Evolutionary conservation across 53 echinoderm and acorn worm genomes (phyloP).

Genomic region (Astropecten irregularis): DNA sequence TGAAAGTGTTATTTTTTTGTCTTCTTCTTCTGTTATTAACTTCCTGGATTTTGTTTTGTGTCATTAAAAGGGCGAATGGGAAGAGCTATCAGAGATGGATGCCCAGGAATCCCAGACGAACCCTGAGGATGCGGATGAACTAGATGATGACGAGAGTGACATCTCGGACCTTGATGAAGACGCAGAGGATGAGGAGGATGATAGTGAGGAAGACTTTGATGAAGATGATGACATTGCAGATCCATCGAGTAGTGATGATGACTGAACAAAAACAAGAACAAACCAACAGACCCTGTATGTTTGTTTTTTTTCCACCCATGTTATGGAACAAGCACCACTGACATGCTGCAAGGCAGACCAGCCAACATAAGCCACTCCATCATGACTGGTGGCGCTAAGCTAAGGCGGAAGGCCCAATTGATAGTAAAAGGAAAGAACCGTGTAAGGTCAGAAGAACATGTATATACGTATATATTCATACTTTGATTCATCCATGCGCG

Average conservation of each 20-base stretch:
- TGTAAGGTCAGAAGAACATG: too few relatives aligned
- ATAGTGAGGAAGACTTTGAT: slow-evolving; percentile 54
- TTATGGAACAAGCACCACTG: too few relatives aligned
- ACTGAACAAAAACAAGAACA: slow-evolving; percentile 5
- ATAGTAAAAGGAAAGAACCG: too few relatives aligned
- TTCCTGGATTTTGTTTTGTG: too few relatives aligned
- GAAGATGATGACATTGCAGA: slow-evolving; percentile 73
- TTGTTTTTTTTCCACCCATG: background rate
- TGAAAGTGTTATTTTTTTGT: too few relatives aligned
- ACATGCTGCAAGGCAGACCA: too few relatives aligned
- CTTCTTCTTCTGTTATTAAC: too few relatives aligned
- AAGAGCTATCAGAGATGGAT: slow-evolving; percentile 71
- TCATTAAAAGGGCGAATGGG: slow-evolving; percentile 84
- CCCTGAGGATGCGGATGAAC: slow-evolving; percentile 40
- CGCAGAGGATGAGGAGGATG: slow-evolving; percentile 46
- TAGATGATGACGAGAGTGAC: slow-evolving; percentile 48
- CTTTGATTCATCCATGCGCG: too few relatives aligned
- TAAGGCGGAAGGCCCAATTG: too few relatives aligned
- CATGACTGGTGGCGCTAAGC: too few relatives aligned
- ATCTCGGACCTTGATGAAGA: slow-evolving; percentile 43
- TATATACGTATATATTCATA: too few relatives aligned
- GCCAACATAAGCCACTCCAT: too few relatives aligned
- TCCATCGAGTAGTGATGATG: slow-evolving; percentile 6
- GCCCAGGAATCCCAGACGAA: slow-evolving; percentile 55
- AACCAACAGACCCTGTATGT: background rate